These are phyloP conservation scores for Drosophila teissieri DNA, from an alignment of 1,140 invertebrate genomes.

Conservation along the genomic window DNA sequence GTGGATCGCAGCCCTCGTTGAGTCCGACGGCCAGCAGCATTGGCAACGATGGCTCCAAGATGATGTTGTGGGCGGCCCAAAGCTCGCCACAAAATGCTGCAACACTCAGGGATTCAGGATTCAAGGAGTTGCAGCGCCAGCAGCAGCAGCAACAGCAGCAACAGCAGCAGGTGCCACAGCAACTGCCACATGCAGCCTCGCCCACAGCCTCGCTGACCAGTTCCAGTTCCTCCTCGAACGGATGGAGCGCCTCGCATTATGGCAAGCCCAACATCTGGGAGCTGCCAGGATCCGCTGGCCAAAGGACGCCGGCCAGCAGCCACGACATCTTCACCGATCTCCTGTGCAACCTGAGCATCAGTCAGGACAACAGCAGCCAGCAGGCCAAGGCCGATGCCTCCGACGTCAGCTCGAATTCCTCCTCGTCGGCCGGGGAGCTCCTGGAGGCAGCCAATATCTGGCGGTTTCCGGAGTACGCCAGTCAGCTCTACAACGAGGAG, in stretches of 20 bases:
- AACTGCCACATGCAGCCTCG: constrained; percentile 63
- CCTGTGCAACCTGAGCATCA: constrained; percentile 71
- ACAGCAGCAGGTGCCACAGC: constrained; percentile 25
- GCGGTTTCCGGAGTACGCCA: constrained; percentile 37
- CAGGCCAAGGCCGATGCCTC: constrained; percentile 47
- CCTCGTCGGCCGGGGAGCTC: constrained; percentile 61
- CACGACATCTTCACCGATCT: constrained; percentile 80
- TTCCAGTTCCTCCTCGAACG: constrained; percentile 46
- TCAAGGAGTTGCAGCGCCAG: constrained; percentile 44
- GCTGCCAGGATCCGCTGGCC: constrained; percentile 49
- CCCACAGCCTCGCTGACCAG: constrained; percentile 68
- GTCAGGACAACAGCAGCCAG: constrained; percentile 40
- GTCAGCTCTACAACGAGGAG: constrained; percentile 52
- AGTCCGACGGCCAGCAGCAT: constrained; percentile 78
- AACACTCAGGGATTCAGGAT: constrained; percentile 59
- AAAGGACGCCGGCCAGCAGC: constrained; percentile 28
- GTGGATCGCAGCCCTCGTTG: constrained; percentile 76
- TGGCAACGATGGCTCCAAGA: constrained; percentile 71
- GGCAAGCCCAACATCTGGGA: constrained; percentile 80
- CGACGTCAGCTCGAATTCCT: constrained; percentile 75
- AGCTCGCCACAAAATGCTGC: constrained; percentile 59
- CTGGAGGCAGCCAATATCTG: constrained; percentile 66
- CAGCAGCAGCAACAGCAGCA: constrained; percentile 18
- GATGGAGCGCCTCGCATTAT: constrained; percentile 56
- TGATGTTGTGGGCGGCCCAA: constrained; percentile 71